Percentiles rank a stretch among this genome's conserved stretches.
These are phyloP conservation scores for Drosophila kepulauana DNA, from an alignment of 1,140 invertebrate genomes.

Conservation along the genomic window DNA sequence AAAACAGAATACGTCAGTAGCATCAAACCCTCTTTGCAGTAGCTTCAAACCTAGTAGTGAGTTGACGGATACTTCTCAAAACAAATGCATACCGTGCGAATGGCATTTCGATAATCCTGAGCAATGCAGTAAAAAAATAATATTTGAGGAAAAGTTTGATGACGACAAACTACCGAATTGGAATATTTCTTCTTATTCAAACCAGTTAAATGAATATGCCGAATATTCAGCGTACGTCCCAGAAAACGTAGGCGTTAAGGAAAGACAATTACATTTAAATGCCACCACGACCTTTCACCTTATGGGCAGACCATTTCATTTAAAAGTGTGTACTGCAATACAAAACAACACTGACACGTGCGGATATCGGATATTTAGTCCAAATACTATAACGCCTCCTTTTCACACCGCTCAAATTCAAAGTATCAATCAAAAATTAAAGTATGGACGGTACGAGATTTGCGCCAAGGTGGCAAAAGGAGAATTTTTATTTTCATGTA, in stretches of 20 bases:
- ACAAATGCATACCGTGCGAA: neutral
- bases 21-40: neutral
- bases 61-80: neutral
- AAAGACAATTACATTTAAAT: constrained; percentile 36
- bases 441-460: constrained; percentile 36
- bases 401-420: constrained; percentile 9
- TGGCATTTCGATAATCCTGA: neutral
- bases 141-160: constrained; percentile 50
- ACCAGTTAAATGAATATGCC: neutral
- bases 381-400: neutral
- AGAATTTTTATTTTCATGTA: constrained; percentile 37
- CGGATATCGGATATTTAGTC: neutral
- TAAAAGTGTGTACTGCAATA: constrained; percentile 1
- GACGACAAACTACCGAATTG: constrained; percentile 6
- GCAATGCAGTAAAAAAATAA: constrained; percentile 4
- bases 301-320: neutral
- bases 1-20: neutral
- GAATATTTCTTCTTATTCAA: constrained; percentile 7
- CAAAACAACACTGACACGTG: neutral
- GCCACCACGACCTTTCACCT: constrained; percentile 8
- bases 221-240: constrained; percentile 37
- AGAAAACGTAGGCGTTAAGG: constrained; percentile 1
- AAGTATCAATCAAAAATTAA: neutral
- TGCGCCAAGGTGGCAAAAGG: constrained; percentile 29
- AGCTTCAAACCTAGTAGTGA: too few species aligned